These are phyloP conservation scores for Drosophila suboccidentalis DNA, from an alignment of 2,888 invertebrate species.

Conservation along the genomic window DNA sequence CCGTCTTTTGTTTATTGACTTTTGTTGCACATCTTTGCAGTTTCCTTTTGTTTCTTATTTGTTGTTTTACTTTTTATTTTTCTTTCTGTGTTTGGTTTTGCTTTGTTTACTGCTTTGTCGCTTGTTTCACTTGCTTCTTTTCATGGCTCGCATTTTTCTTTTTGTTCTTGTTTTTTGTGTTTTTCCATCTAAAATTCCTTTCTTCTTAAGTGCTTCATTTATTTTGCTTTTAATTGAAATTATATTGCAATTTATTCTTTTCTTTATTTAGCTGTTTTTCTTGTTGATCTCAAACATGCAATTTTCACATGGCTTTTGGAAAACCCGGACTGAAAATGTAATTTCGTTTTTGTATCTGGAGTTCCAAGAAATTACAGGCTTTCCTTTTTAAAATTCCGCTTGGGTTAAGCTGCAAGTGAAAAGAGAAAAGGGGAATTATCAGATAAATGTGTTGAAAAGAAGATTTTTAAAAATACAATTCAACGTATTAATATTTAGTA, in stretches of 20 bases:
- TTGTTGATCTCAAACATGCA: constrained; percentile 13
- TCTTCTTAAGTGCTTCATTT: constrained; percentile 76
- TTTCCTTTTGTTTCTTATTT: constrained; percentile 11
- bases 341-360: constrained; percentile 22
- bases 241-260: constrained; percentile 36
- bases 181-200: constrained; percentile 68
- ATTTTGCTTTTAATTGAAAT: constrained; percentile 43
- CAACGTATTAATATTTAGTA: neutral
- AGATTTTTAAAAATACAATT: neutral
- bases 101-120: constrained; percentile 41
- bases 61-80: constrained; percentile 24
- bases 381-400: constrained; percentile 3
- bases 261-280: constrained; percentile 15
- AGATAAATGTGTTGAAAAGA: neutral
- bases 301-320: constrained; percentile 24
- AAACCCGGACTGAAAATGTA: constrained; percentile 28
- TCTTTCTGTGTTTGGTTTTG: constrained; percentile 34
- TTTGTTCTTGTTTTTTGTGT: constrained; percentile 19
- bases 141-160: constrained; percentile 56
- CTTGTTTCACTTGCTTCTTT: constrained; percentile 57
- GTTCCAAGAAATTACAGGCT: constrained; percentile 9
- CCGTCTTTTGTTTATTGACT: constrained; percentile 52
- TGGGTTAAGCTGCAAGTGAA: constrained; percentile 38
- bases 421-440: neutral
- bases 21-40: constrained; percentile 63